Conservation (phyloP, 2,797 vertebrate species). For the Diplodus sargus region DNA sequence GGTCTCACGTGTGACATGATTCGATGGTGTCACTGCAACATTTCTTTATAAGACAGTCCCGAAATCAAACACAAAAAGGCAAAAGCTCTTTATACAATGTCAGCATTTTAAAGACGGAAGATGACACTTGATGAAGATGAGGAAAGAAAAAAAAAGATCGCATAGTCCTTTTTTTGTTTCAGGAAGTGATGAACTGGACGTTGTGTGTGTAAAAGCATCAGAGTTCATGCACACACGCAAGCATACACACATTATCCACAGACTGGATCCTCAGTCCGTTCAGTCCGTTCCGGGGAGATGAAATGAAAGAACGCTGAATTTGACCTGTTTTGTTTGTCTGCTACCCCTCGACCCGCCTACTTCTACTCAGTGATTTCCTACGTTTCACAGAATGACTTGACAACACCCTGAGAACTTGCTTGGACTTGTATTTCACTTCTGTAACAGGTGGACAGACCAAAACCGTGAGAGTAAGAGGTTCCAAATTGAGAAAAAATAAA, state of each 20-base stretch:
- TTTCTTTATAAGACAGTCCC: conserved; percentile 78
- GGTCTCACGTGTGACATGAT: conserved; percentile 68
- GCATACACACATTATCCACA: conserved; percentile 55
- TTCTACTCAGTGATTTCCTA: conserved; percentile 71
- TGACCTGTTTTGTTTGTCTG: conserved; percentile 27
- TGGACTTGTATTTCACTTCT: conserved; percentile 49
- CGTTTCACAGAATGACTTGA: conserved; percentile 73
- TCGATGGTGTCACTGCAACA: conserved; percentile 75
- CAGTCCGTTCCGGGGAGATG: conserved; percentile 58
- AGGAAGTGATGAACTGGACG: conserved; percentile 65
- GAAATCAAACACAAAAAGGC: conserved; percentile 73
- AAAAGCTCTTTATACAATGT: conserved; percentile 76
- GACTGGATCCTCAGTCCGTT: conserved; percentile 48
- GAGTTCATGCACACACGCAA: conserved; percentile 69
- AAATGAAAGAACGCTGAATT: conserved; percentile 45
- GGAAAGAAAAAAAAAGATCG: conserved; percentile 62
- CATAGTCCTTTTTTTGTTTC: conserved; percentile 81
- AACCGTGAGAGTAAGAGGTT: conserved; percentile 37
- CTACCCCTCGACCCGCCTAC: conserved; percentile 36
- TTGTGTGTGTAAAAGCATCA: conserved; percentile 79
- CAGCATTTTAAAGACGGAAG: conserved; percentile 59
- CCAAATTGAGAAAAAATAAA: conserved; percentile 24
- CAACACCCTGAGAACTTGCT: conserved; percentile 68
- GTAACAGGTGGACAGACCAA: conserved; percentile 37
- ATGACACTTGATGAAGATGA: conserved; percentile 59